A percentile compares a stretch with the other conserved stretches of the same genome.
Evolutionary conservation across 2,888 invertebrate genomes (phyloP).

Genomic region (Cantharis rustica): DNA sequence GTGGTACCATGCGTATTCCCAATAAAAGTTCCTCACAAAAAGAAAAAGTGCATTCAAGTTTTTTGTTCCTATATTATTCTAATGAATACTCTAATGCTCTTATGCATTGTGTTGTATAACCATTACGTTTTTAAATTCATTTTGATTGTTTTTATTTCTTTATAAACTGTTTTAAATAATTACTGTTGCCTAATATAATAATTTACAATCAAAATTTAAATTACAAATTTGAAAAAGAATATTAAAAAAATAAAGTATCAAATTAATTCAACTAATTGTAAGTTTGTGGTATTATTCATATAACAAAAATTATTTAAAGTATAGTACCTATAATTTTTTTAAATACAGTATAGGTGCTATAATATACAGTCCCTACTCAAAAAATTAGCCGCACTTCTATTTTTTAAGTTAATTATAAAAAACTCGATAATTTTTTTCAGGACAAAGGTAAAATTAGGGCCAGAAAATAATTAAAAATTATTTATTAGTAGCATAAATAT

Average conservation of each 20-base stretch:
- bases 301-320: not conserved
- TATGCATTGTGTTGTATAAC: not conserved
- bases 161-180: not conserved
- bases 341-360: too few relatives aligned
- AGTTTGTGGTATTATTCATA: not conserved
- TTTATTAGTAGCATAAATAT: too few relatives aligned
- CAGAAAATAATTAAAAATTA: too few relatives aligned
- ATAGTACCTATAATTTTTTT: not conserved
- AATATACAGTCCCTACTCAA: too few relatives aligned
- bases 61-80: not conserved
- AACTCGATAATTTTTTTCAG: too few relatives aligned
- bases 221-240: not conserved
- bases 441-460: too few relatives aligned
- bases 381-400: too few relatives aligned
- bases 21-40: not conserved
- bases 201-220: not conserved
- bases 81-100: not conserved
- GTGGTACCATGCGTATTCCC: not conserved
- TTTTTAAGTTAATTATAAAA: too few relatives aligned
- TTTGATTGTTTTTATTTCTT: not conserved
- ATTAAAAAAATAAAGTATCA: not conserved
- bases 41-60: not conserved
- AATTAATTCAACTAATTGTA: too few relatives aligned
- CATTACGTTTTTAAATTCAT: not conserved
- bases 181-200: not conserved